Conservation (phyloP, 1,140 invertebrate genomes). For the Mesaphorura yosii region DNA sequence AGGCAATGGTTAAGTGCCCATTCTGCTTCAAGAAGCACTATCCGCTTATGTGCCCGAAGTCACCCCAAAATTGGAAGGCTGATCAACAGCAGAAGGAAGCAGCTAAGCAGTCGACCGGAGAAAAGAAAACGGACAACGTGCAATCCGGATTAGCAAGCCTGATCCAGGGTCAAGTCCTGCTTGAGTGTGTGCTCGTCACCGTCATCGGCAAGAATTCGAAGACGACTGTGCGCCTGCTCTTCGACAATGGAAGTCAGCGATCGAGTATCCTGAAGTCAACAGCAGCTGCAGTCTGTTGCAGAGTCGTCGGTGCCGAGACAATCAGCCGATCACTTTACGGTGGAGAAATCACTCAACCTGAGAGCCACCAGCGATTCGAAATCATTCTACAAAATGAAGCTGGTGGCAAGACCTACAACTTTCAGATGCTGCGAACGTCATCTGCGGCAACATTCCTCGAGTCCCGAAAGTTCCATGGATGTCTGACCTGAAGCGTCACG, state of each 20-base stretch:
- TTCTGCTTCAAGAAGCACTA: not conserved
- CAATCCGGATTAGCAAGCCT: not conserved
- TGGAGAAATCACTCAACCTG: not conserved
- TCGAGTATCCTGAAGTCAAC: not conserved
- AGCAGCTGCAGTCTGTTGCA: not conserved
- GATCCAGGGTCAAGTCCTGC: not conserved
- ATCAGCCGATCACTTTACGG: slow-evolving; percentile 3
- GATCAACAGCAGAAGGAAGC: not conserved
- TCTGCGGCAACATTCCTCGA: not conserved
- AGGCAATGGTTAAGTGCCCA: not conserved
- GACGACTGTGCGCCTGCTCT: not conserved
- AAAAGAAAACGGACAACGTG: not conserved
- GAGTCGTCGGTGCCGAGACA: not conserved
- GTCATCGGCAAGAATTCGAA: not conserved
- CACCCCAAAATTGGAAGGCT: too few species aligned
- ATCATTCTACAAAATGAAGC: not conserved
- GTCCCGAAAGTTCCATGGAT: slow-evolving; percentile 12
- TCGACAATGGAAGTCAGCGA: slow-evolving; percentile 7
- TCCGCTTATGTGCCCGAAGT: slow-evolving; percentile 1
- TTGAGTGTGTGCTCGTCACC: not conserved
- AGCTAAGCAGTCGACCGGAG: not conserved
- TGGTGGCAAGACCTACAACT: not conserved
- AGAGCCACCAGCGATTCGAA: not conserved
- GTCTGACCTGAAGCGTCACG: slow-evolving; percentile 5
- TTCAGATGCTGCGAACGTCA: slow-evolving; percentile 4